Evolutionary conservation across 2,888 invertebrate genomes (phyloP).

Genomic region (Boloria euphrosyne): DNA sequence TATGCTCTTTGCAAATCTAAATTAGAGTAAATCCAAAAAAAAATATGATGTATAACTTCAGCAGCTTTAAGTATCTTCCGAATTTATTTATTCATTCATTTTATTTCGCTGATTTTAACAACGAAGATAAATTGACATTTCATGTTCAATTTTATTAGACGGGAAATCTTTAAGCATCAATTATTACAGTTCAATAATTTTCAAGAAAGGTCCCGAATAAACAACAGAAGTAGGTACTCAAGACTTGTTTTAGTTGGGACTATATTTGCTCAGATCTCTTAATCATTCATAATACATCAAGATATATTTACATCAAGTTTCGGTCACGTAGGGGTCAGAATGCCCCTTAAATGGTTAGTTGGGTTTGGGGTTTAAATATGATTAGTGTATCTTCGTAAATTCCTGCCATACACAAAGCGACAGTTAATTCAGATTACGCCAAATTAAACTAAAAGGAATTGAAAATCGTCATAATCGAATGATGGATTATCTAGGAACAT

Average conservation of each 20-base stretch:
- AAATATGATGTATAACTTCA: too few relatives aligned
- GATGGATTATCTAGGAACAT: neutral
- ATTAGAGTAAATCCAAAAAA: too few relatives aligned
- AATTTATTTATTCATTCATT: neutral
- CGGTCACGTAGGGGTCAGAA: neutral
- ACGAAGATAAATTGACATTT: neutral
- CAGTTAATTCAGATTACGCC: neutral
- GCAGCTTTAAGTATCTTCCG: neutral
- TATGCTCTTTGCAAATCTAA: neutral
- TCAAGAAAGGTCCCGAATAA: neutral
- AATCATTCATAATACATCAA: neutral
- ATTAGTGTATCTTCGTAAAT: neutral
- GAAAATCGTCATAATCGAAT: neutral
- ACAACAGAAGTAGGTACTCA: neutral
- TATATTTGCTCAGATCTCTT: neutral
- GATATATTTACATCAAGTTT: too few relatives aligned
- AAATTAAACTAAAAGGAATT: neutral
- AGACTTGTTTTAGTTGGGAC: neutral
- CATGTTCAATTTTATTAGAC: neutral
- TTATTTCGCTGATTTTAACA: slow-evolving; percentile 3
- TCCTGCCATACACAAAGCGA: neutral
- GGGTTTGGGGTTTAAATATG: neutral
- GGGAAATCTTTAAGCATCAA: neutral
- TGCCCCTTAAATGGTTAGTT: neutral
- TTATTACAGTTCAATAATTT: neutral